Evolutionary conservation across 1,140 invertebrate species (phyloP).

Genomic region (Diploscapter pachys): DNA sequence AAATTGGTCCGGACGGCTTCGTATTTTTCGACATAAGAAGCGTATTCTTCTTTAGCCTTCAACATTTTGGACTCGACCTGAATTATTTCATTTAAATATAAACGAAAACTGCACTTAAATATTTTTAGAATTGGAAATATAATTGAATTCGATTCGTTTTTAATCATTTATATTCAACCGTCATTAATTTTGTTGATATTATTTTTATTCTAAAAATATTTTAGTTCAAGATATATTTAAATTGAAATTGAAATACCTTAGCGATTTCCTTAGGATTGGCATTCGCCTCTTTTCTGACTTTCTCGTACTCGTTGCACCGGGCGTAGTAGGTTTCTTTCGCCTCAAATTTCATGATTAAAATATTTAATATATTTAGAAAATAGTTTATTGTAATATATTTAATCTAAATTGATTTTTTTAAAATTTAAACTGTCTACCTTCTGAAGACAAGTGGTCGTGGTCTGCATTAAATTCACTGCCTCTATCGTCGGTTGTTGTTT

Average conservation of each 20-base stretch:
- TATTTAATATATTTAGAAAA: constrained; percentile 7
- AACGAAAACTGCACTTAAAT: constrained; percentile 15
- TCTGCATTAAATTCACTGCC: constrained; percentile 59
- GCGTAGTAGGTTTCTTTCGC: constrained; percentile 56
- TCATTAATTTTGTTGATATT: too few species aligned
- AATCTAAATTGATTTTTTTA: too few species aligned
- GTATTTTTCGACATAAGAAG: constrained; percentile 55
- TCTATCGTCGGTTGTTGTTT: constrained; percentile 53
- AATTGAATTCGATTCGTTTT: too few species aligned
- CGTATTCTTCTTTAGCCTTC: constrained; percentile 56
- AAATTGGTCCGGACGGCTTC: constrained; percentile 48
- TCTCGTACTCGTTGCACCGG: constrained; percentile 47
- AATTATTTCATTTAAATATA: constrained; percentile 20
- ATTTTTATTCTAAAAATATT: too few species aligned
- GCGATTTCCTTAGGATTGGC: constrained; percentile 45
- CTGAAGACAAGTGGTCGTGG: constrained; percentile 58
- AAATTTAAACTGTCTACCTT: constrained; percentile 39
- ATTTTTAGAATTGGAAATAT: constrained; percentile 27
- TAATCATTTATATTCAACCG: too few species aligned
- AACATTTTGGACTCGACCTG: constrained; percentile 47
- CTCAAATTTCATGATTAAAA: constrained; percentile 32
- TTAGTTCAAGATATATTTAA: neutral
- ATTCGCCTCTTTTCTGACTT: constrained; percentile 42
- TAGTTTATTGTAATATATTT: neutral
- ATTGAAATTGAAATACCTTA: constrained; percentile 36